Percentiles rank a stretch among this genome's conserved stretches.
Conservation (phyloP, 2,797 vertebrate genomes). For the Geotrypetes seraphini region DNA sequence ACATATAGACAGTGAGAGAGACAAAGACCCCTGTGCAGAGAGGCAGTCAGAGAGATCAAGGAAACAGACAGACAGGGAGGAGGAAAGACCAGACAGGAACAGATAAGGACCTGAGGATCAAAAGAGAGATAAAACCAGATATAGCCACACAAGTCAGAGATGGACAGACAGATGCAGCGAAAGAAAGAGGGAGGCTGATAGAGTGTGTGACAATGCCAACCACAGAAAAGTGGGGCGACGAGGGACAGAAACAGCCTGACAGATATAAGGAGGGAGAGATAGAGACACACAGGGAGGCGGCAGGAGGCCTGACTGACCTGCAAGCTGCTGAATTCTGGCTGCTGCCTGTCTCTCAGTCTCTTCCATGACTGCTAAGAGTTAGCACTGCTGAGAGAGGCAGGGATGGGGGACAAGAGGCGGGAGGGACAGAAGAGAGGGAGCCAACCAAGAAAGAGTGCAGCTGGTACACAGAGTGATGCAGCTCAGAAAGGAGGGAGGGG, state of each 20-base stretch:
- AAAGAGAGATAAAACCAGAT: not conserved
- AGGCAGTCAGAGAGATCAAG: not conserved
- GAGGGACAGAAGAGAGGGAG: no score
- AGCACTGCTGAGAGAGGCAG: not conserved
- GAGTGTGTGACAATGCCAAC: not conserved
- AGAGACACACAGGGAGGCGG: not conserved
- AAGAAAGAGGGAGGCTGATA: not conserved
- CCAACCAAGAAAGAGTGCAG: no score
- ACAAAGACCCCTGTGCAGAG: not conserved
- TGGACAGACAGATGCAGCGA: not conserved
- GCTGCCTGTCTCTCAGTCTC: constrained; percentile 8
- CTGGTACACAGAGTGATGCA: no score
- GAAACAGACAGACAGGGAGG: no score
- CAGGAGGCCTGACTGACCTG: not conserved
- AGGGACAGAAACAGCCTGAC: not conserved
- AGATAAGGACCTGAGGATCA: not conserved
- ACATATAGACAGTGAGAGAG: fast-evolving
- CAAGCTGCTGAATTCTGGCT: constrained; percentile 10
- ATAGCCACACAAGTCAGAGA: no score
- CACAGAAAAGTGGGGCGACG: not conserved
- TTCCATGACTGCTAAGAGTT: constrained; percentile 7
- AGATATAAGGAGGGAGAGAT: not conserved
- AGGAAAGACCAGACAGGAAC: not conserved
- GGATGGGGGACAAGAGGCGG: not conserved
- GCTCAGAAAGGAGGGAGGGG: no score